phyloP scores from a whole-genome alignment of 1,140 invertebrate species.

The Drosophila mojavensis region DNA sequence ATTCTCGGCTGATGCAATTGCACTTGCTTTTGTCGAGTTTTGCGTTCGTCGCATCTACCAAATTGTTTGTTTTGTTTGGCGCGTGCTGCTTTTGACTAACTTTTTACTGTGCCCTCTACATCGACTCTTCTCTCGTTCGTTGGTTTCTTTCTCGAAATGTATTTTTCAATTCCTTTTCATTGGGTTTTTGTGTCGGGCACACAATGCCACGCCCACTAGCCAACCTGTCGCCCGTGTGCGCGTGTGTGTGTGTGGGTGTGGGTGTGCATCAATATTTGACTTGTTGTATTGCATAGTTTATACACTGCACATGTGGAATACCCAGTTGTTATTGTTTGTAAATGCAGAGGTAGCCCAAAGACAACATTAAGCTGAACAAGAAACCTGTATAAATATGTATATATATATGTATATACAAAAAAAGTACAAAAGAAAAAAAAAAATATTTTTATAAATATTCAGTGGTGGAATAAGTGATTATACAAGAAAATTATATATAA shows the following conservation, averaged over 20 bases:
- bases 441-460: too few relatives aligned
- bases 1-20: conserved; percentile 59
- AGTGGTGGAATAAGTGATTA: too few relatives aligned
- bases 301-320: conserved; percentile 20
- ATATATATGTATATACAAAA: too few relatives aligned
- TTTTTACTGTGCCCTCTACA: conserved; percentile 36
- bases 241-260: conserved; percentile 3
- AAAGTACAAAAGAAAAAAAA: too few relatives aligned
- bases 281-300: conserved; percentile 66
- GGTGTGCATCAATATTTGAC: conserved; percentile 71
- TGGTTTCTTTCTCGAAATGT: neutral
- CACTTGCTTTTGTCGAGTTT: conserved; percentile 81
- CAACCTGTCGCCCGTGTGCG: conserved; percentile 18
- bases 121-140: conserved; percentile 12
- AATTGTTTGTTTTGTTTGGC: conserved; percentile 82
- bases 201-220: conserved; percentile 34
- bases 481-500: too few relatives aligned
- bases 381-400: too few relatives aligned
- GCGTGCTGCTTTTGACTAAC: conserved; percentile 62
- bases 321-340: neutral
- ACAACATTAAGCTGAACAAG: too few relatives aligned
- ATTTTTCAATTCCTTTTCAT: conserved; percentile 24
- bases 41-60: conserved; percentile 54
- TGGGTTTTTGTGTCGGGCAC: conserved; percentile 39
- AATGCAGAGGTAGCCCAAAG: too few relatives aligned